These are phyloP conservation scores for Oreochromis grahami DNA, from an alignment of 2,797 vertebrate genomes.

Conservation along the genomic window DNA sequence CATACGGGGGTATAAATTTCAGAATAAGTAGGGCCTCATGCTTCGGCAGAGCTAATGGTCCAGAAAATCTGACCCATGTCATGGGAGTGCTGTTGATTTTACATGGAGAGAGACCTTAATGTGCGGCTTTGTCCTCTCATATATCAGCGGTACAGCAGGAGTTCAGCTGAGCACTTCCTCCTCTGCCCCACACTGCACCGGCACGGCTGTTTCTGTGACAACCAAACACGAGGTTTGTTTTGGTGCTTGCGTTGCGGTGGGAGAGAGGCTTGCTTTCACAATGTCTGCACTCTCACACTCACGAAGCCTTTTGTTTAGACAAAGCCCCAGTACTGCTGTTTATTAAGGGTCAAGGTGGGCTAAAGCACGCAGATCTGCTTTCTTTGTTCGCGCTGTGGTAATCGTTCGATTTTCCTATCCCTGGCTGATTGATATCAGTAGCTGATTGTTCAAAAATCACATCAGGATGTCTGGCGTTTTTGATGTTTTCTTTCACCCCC, in stretches of 20 bases:
- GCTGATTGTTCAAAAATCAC: conserved; percentile 4
- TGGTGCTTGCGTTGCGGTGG: conserved; percentile 50
- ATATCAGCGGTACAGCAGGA: conserved; percentile 55
- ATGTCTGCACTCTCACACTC: conserved; percentile 1
- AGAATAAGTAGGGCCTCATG: conserved; percentile 14
- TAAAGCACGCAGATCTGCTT: conserved; percentile 8
- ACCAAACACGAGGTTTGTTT: conserved; percentile 77
- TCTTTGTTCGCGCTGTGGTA: background rate
- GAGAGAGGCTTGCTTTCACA: conserved; percentile 18
- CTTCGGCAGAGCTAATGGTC: conserved; percentile 30
- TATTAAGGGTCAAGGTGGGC: conserved; percentile 32
- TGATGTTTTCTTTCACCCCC: background rate
- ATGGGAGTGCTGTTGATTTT: conserved; percentile 37
- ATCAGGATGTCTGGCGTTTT: conserved; percentile 5
- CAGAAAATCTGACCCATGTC: conserved; percentile 47
- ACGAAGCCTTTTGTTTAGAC: conserved; percentile 42
- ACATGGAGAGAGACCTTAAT: conserved; percentile 40
- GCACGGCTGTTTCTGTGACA: conserved; percentile 56
- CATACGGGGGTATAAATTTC: conserved; percentile 35
- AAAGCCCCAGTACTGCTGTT: background rate
- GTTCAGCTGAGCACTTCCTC: conserved; percentile 57
- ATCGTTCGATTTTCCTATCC: background rate
- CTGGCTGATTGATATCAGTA: background rate
- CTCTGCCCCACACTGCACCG: conserved; percentile 24
- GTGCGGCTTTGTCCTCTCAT: conserved; percentile 53